Evolutionary conservation across 2,888 invertebrate genomes (phyloP), one percentile per base, ranked within the genome.

Genomic region (Xestoiulus laeticollis): DNA sequence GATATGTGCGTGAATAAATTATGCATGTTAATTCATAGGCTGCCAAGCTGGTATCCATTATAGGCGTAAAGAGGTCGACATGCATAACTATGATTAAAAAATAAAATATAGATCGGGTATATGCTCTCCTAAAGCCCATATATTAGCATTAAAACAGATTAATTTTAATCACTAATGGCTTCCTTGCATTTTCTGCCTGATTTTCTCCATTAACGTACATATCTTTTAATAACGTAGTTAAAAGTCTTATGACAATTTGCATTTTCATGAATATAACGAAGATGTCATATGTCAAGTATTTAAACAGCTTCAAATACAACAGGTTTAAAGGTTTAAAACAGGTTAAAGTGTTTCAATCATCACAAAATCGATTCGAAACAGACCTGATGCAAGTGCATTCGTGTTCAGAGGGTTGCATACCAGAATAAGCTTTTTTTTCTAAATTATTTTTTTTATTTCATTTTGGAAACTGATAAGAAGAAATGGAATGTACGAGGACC

Each of bases 41-140:
- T 59, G 59, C 16, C 59, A 8, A 5, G 59, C 22, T 59, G 59
- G 5, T 59, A 8, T 53, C 59, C 22, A n/a, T 59, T 59, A n/a
- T 22, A 59, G 6, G 59, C 22, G 4, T 6, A 22, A 59, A 0
- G 59, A 22, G n/a, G 59, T 22, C 16, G 4, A 22, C 59, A 3
- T 53, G 22, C 22, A 59, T 59, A 22, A 22, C 12, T 6, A 22
- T 59, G 59, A 59, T 59, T 59, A 59, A 59, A 22, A 59, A 59
- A n/a, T 59, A 59, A 59, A 59, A 59, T 59, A 59, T 59, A 59
- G 59, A 22, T 59, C 53, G 59, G n/a, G n/a, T 44, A 44, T n/a
- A n/a, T n/a, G 48, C 48, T 59, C 59, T 59, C 59, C n/a, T 59
- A 59, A 59, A 22, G 3, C 59, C n/a, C 22, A 59, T 59, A 59